A percentile compares a stretch with the other conserved stretches of the same genome.
phyloP scores from a whole-genome alignment of 2,113 vertebrate species.

The Mionectes macconnelli region DNA sequence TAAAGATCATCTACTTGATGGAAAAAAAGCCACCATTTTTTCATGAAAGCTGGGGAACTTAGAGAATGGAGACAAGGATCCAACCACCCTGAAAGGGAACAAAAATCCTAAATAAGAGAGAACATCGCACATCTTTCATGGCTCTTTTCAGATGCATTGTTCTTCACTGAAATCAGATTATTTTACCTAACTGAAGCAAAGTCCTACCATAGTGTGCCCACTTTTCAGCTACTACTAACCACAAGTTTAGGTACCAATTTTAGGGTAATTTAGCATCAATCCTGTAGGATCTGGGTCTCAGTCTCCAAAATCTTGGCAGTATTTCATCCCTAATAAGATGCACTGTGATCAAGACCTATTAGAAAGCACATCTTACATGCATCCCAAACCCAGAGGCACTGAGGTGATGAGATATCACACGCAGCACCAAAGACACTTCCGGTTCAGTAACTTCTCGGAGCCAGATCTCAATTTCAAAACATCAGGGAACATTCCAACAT shows the following conservation, averaged over 20 bases:
- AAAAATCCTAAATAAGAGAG: neutral
- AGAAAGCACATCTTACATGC: neutral
- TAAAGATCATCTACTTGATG: no score
- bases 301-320: neutral
- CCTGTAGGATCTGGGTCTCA: neutral
- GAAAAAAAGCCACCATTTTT: neutral
- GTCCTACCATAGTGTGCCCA: neutral
- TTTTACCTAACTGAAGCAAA: neutral
- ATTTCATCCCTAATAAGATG: neutral
- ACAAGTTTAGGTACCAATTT: neutral
- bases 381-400: neutral
- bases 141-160: neutral
- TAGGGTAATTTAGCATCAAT: neutral
- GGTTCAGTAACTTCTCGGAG: neutral
- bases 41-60: neutral
- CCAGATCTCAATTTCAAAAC: neutral
- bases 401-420: neutral
- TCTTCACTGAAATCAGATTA: neutral
- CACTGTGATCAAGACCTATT: neutral
- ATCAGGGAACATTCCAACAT: neutral
- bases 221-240: neutral
- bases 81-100: neutral
- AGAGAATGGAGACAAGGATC: neutral
- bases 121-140: rapidly evolving
- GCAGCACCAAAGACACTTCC: neutral